These are phyloP conservation scores for Scopus umbretta DNA, from an alignment of 2,113 vertebrate species.

Conservation along the genomic window DNA sequence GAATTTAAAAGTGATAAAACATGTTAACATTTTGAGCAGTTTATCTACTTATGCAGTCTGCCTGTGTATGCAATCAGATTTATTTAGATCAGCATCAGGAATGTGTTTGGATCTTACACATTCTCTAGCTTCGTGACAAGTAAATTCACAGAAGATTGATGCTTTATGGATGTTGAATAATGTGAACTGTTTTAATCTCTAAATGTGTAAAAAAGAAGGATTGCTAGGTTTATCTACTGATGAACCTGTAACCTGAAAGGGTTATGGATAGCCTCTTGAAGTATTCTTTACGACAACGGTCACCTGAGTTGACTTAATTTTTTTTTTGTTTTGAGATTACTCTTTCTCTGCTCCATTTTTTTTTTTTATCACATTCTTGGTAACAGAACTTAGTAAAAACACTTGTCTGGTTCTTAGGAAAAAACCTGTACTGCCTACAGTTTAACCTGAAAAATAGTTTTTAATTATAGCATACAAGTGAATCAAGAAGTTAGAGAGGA, in stretches of 20 bases:
- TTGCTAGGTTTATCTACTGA: neutral
- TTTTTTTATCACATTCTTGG: neutral
- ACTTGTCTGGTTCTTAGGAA: neutral
- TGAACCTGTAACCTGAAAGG: neutral
- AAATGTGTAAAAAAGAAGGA: neutral
- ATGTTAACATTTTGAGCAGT: neutral
- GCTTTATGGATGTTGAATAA: neutral
- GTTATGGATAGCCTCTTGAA: neutral
- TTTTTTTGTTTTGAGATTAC: neutral
- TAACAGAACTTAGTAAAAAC: neutral
- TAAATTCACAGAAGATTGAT: neutral
- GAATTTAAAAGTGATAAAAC: conserved; percentile 16
- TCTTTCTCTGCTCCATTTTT: neutral
- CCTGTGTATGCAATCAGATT: neutral
- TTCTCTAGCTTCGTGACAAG: neutral
- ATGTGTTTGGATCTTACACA: neutral
- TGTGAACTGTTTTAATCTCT: neutral
- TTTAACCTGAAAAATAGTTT: neutral
- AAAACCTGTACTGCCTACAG: neutral
- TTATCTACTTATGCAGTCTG: conserved; percentile 12
- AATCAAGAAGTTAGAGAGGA: neutral
- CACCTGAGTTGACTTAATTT: neutral
- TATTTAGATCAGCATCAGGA: conserved; percentile 23
- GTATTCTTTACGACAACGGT: neutral
- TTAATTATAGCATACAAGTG: neutral